These are phyloP conservation scores for Glaucomys volans DNA, from an alignment of 2,113 vertebrate species.

Conservation along the genomic window DNA sequence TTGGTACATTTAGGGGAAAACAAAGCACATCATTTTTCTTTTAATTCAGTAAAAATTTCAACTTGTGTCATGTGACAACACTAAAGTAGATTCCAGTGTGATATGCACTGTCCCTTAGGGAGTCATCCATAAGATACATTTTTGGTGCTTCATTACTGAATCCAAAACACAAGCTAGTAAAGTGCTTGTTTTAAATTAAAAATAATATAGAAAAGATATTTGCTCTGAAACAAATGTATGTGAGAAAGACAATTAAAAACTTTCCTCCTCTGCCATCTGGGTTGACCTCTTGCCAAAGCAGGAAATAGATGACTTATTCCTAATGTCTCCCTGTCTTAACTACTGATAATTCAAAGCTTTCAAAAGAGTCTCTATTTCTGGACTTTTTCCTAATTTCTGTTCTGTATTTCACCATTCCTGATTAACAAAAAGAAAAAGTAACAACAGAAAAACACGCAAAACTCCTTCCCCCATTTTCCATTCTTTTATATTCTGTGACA, in stretches of 20 bases:
- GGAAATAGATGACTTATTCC: not conserved
- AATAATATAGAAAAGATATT: not conserved
- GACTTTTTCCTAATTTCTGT: not conserved
- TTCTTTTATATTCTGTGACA: not conserved
- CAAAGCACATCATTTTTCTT: not conserved
- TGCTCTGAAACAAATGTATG: constrained; percentile 1
- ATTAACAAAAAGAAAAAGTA: not conserved
- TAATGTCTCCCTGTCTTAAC: not conserved
- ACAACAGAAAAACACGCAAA: not conserved
- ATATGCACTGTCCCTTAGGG: not conserved
- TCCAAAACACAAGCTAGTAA: not conserved
- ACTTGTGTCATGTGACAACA: not conserved
- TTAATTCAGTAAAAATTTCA: constrained; percentile 37
- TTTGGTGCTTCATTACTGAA: not conserved
- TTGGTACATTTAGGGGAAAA: not conserved
- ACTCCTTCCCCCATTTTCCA: not conserved
- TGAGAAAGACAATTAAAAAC: not conserved
- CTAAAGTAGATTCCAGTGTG: not conserved
- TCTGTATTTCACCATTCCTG: not conserved
- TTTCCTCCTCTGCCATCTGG: not conserved
- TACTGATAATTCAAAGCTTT: constrained; percentile 3
- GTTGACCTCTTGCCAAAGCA: not conserved
- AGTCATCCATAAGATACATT: not conserved
- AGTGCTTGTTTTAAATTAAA: not conserved
- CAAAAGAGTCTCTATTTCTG: not conserved